These are phyloP conservation scores for Pardalotus punctatus DNA, from an alignment of 2,113 vertebrate species.

Conservation along the genomic window DNA sequence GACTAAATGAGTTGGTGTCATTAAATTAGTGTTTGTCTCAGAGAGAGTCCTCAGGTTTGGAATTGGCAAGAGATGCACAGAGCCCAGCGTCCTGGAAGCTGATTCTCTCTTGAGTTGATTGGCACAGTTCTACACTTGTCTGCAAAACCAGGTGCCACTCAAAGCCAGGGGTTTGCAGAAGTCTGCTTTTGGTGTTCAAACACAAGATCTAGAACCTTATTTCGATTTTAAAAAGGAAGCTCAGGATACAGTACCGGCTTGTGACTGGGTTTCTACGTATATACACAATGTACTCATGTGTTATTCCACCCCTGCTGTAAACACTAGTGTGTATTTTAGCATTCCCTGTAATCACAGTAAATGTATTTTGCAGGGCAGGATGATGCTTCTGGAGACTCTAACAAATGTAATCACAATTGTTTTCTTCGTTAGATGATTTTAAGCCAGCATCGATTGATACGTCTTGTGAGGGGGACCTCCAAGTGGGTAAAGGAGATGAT, in stretches of 20 bases:
- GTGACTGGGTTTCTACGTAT: rapidly evolving
- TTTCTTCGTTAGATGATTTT: constrained; percentile 88
- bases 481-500: constrained; percentile 97
- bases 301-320: neutral
- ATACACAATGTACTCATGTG: neutral
- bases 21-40: neutral
- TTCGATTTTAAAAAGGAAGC: neutral
- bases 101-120: neutral
- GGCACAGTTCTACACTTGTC: neutral
- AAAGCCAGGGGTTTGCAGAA: neutral
- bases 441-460: constrained; percentile 98
- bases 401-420: neutral
- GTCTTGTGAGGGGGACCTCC: constrained; percentile 93
- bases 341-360: neutral
- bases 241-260: neutral
- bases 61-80: neutral
- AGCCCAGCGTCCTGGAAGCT: neutral
- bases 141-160: neutral
- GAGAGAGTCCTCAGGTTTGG: neutral
- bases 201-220: neutral
- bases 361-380: neutral
- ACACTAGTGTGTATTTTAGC: neutral
- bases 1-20: neutral
- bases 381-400: neutral
- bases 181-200: neutral